phyloP scores from a whole-genome alignment of 2,888 invertebrate genomes.

The Amblyteles armatorius region DNA sequence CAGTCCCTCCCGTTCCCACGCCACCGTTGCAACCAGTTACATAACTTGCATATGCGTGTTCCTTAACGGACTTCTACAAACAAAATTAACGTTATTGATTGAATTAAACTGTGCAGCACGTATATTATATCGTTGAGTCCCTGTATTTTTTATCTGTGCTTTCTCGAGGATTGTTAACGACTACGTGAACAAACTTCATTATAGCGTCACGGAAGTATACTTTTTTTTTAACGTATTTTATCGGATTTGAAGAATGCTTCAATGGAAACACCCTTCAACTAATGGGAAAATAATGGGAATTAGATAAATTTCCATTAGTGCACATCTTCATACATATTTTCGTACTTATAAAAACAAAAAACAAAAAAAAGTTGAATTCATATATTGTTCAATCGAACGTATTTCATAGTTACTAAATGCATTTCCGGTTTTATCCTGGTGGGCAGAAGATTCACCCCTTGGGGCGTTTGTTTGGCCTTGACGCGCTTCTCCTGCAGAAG shows the following conservation, averaged over 20 bases:
- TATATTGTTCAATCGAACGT: neutral
- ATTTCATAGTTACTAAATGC: neutral
- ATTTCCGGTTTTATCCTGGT: constrained; percentile 1
- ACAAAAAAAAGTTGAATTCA: neutral
- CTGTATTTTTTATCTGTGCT: neutral
- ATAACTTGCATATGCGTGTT: constrained; percentile 8
- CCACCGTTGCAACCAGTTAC: constrained; percentile 6
- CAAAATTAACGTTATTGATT: neutral
- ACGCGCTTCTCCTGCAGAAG: neutral
- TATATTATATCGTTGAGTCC: neutral
- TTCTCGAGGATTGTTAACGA: neutral
- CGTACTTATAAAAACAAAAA: neutral
- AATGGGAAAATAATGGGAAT: neutral
- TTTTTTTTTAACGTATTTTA: neutral
- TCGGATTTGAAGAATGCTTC: neutral
- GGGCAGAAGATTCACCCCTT: constrained; percentile 1
- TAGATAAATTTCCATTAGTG: neutral
- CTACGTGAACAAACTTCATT: neutral
- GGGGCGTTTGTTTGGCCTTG: constrained; percentile 26
- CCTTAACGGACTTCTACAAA: neutral
- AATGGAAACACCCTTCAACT: neutral
- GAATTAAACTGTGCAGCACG: neutral
- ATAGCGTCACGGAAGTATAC: neutral
- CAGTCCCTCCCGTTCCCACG: neutral
- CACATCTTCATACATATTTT: neutral